Percentiles rank a stretch among this genome's conserved stretches.
These are phyloP conservation scores for Blastobasis lacticolella DNA, from an alignment of 2,888 invertebrate species.

Conservation along the genomic window DNA sequence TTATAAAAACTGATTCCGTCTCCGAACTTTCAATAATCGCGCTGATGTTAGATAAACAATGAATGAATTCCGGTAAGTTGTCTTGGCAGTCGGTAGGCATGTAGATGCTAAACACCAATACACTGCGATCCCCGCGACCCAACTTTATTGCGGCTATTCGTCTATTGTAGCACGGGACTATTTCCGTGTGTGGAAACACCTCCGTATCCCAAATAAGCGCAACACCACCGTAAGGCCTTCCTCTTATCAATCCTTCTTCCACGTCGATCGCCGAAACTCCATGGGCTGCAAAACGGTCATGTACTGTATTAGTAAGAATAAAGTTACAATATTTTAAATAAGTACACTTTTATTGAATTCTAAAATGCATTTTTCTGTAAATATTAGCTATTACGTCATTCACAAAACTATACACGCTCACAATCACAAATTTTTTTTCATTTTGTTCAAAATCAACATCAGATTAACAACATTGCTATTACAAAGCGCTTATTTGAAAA, in stretches of 20 bases:
- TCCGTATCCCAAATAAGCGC: not conserved
- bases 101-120: not conserved
- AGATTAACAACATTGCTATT: too few species aligned
- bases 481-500: too few species aligned
- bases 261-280: not conserved
- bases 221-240: not conserved
- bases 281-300: not conserved
- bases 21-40: not conserved
- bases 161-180: not conserved
- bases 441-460: too few species aligned
- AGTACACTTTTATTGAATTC: too few species aligned
- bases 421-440: too few species aligned
- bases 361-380: too few species aligned
- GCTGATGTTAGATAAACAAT: not conserved
- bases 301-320: not conserved
- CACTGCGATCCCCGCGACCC: not conserved
- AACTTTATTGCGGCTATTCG: not conserved
- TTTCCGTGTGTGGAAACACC: not conserved
- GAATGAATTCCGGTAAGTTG: not conserved
- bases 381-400: too few species aligned
- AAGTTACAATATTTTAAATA: too few species aligned
- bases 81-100: not conserved
- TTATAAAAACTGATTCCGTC: not conserved
- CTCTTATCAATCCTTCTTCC: not conserved
- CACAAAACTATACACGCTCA: too few species aligned